Evolutionary conservation across 2,797 vertebrate species (phyloP).

Genomic region (Phalloptychus januarius): DNA sequence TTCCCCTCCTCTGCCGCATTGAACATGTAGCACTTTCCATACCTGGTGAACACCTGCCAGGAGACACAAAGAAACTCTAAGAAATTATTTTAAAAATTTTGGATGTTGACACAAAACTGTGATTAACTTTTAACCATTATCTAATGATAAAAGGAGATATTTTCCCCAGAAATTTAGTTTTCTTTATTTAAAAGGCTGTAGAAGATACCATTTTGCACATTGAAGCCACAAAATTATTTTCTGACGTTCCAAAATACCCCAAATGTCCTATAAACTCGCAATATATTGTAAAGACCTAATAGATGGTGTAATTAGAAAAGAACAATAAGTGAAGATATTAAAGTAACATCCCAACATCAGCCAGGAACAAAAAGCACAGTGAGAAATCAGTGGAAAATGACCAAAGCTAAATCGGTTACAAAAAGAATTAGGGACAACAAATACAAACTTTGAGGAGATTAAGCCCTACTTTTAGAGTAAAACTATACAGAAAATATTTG

Average conservation of each 20-base stretch:
- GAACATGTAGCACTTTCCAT: constrained; percentile 99
- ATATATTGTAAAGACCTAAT: too few relatives aligned
- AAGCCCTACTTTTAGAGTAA: background rate
- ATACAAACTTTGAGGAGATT: background rate
- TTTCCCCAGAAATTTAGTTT: background rate
- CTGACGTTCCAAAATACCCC: background rate
- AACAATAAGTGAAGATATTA: background rate
- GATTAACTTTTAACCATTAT: background rate
- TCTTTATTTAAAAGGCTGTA: background rate
- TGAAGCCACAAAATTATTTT: background rate
- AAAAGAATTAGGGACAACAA: background rate
- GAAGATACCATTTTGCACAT: background rate
- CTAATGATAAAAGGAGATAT: background rate
- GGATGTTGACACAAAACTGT: background rate
- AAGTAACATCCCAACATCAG: background rate
- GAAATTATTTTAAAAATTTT: background rate
- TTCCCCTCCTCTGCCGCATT: constrained; percentile 95
- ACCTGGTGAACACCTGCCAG: constrained; percentile 93
- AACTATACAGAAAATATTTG: background rate
- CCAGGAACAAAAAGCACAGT: background rate
- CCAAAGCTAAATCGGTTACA: background rate
- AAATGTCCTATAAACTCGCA: too few relatives aligned
- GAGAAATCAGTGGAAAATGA: background rate
- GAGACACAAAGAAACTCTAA: constrained; percentile 13
- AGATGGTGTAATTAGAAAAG: background rate